These are phyloP conservation scores for Cancer borealis DNA, from an alignment of 2,888 invertebrate species.

Conservation along the genomic window DNA sequence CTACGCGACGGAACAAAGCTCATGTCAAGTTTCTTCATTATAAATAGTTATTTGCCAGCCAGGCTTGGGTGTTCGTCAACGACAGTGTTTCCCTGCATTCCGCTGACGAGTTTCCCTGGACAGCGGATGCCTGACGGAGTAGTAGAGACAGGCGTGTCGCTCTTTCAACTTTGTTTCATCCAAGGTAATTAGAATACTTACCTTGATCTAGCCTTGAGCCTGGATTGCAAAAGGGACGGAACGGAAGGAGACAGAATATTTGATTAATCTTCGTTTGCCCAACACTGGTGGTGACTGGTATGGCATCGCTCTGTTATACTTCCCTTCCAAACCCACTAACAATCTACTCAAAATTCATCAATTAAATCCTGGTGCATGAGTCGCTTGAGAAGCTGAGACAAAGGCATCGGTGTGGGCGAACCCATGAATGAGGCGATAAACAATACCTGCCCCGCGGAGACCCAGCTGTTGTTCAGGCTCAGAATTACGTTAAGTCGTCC, in stretches of 20 bases:
- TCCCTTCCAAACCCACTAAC: not conserved
- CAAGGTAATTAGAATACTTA: too few species aligned
- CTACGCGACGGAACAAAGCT: slow-evolving; percentile 5
- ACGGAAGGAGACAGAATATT: too few species aligned
- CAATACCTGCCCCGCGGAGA: not conserved
- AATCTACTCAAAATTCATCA: not conserved
- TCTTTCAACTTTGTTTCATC: not conserved
- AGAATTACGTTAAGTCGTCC: not conserved
- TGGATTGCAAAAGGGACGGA: too few species aligned
- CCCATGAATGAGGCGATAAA: not conserved
- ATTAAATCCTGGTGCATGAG: slow-evolving; percentile 1
- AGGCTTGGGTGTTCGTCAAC: not conserved
- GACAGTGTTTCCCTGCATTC: not conserved
- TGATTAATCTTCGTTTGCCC: too few species aligned
- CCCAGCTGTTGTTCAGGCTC: slow-evolving; percentile 7
- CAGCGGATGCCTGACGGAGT: not conserved
- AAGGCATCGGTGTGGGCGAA: not conserved
- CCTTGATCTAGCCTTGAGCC: too few species aligned
- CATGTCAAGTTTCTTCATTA: not conserved
- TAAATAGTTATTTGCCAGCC: not conserved
- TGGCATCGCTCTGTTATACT: not conserved
- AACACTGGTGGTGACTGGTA: too few species aligned
- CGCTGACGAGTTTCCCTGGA: not conserved
- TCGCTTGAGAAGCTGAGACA: not conserved
- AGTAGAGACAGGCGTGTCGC: not conserved